Base-by-base conservation (phyloP, 2,888 invertebrate genomes). In the Tetragnatha montana region DNA sequence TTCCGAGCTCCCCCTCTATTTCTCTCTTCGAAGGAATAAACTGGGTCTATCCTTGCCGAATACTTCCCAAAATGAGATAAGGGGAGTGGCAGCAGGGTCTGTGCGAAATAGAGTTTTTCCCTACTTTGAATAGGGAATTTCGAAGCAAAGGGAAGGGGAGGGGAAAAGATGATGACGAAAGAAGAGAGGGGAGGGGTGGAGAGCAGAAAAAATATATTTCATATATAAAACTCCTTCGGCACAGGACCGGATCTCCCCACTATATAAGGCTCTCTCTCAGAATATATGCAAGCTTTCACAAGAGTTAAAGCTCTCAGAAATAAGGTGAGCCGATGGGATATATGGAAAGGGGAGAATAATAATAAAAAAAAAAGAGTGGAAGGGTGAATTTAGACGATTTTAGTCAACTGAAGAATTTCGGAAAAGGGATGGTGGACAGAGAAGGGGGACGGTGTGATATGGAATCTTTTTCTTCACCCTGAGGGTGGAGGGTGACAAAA, bases 51-150 rank as follows among this genome's bases (percentile, higher is more conserved):
- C 89, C 89, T 76, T 89, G 85, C 47, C 76, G 81, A 89, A 85
- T 73, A 85, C 81, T 81, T 85, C 80, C 80, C 21, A 81, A 81
- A 85, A 89, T 76, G 80, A 85, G 85, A 85, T 85, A 85, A 89
- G 85, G 81, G 50, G 69, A 50, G n/a, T 49, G 60, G 71, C 49
- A 35, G 70, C 12, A 14, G 76, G 75, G 88, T 79, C 88, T 88
- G 85, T 89, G 76, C 86, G 86, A 90, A 90, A 90, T 90, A 90
- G 89, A 90, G 89, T 90, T 90, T 90, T 87, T 86, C 87, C 89
- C 82, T 90, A 90, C 86, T 90, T 90, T 90, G 89, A 90, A 90
- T 90, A 81, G 89, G 87, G 89, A 87, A 87, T 90, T 89, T 89
- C 68, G 84, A 75, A 81, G 88, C 88, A 89, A 84, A 88, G 75